Conservation (phyloP, 2,113 vertebrate genomes). For the Larimichthys polyactis region DNA sequence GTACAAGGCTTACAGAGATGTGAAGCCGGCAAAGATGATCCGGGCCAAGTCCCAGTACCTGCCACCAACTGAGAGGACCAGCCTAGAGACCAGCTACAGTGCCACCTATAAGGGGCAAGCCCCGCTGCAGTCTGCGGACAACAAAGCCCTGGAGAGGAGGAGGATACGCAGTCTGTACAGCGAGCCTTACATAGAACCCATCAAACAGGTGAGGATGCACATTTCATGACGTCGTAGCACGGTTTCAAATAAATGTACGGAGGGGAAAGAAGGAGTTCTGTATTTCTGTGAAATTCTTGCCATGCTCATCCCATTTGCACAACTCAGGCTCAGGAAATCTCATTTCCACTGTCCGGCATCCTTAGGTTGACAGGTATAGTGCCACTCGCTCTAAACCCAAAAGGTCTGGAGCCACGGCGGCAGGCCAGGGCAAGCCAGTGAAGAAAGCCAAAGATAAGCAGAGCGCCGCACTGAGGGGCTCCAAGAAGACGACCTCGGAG, state of each 20-base stretch:
- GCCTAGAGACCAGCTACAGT: slow-evolving; percentile 94
- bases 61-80: slow-evolving; percentile 90
- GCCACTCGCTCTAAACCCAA: slow-evolving; percentile 92
- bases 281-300: slow-evolving; percentile 2
- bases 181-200: slow-evolving; percentile 90
- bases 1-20: slow-evolving; percentile 93
- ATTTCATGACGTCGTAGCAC: neutral
- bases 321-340: slow-evolving; percentile 60
- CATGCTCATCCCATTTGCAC: slow-evolving; percentile 32
- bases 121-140: slow-evolving; percentile 83
- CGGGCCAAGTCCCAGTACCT: slow-evolving; percentile 92
- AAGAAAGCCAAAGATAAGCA: slow-evolving; percentile 99
- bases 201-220: slow-evolving; percentile 88
- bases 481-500: slow-evolving; percentile 90
- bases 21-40: slow-evolving; percentile 91
- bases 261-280: neutral
- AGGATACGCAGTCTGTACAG: slow-evolving; percentile 97
- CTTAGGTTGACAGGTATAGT: slow-evolving; percentile 93
- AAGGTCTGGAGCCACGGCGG: slow-evolving; percentile 86
- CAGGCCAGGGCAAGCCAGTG: slow-evolving; percentile 88
- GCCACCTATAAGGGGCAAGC: slow-evolving; percentile 90
- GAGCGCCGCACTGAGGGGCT: slow-evolving; percentile 83
- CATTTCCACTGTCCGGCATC: slow-evolving; percentile 57
- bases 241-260: neutral
- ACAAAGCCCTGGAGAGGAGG: slow-evolving; percentile 91